These are phyloP conservation scores for Scomberomorus guttatus DNA, from an alignment of 2,797 vertebrate genomes.

Conservation along the genomic window DNA sequence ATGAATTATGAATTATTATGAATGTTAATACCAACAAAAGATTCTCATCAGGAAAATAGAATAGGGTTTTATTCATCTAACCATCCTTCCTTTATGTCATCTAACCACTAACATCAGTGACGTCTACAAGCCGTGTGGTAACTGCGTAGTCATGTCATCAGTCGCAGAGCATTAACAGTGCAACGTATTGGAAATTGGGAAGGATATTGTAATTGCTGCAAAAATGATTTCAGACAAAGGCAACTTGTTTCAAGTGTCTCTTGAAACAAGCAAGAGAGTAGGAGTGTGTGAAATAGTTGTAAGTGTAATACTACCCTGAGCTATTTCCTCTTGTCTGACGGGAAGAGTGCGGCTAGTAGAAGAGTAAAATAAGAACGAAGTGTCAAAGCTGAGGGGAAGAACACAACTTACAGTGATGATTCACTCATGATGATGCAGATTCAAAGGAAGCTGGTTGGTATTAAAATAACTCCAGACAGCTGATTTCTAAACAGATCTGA, in stretches of 20 bases:
- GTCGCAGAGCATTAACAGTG: accelerated
- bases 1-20: too few species aligned
- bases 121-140: too few species aligned
- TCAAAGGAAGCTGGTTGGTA: too few species aligned
- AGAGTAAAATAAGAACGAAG: neutral
- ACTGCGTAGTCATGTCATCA: neutral
- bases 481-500: too few species aligned
- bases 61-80: too few species aligned
- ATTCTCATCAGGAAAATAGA: too few species aligned
- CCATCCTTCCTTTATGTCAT: too few species aligned
- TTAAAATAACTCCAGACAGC: too few species aligned
- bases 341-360: neutral
- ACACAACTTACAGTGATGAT: too few species aligned
- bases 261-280: neutral
- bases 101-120: too few species aligned
- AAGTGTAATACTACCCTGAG: neutral
- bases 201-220: neutral
- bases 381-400: neutral
- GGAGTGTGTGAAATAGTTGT: constrained; percentile 14
- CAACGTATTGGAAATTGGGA: neutral
- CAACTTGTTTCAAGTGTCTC: neutral
- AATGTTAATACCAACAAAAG: too few species aligned
- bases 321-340: constrained; percentile 14
- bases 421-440: too few species aligned
- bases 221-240: neutral